Conservation (phyloP, 2,797 vertebrate species). For the Hypotaenidia philippensis region DNA sequence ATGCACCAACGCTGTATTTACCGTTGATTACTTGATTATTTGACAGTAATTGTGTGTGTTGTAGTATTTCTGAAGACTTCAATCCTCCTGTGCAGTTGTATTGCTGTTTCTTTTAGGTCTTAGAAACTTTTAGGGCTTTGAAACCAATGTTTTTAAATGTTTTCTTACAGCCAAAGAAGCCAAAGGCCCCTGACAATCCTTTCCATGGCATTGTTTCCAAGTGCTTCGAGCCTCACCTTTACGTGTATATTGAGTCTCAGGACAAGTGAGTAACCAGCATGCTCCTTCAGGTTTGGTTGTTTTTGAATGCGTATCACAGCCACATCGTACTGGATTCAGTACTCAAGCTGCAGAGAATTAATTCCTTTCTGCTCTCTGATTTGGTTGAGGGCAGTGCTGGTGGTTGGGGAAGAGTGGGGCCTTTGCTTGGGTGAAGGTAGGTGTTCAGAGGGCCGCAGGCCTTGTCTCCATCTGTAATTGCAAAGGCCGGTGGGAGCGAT, state of each 20-base stretch:
- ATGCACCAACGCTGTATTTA: neutral
- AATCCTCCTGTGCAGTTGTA: neutral
- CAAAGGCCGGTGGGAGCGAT: neutral
- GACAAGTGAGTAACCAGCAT: slow-evolving; percentile 91
- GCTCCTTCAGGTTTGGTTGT: neutral
- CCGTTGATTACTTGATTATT: neutral
- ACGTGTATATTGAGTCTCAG: slow-evolving; percentile 98
- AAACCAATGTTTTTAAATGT: slow-evolving; percentile 26
- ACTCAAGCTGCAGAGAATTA: neutral
- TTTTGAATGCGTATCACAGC: neutral
- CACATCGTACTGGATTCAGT: neutral
- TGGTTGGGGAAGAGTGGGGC: neutral
- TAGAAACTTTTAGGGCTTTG: neutral
- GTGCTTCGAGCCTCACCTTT: slow-evolving; percentile 98
- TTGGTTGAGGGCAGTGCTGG: neutral
- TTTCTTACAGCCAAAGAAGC: slow-evolving; percentile 91
- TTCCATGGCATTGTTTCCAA: slow-evolving; percentile 98
- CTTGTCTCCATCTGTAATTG: neutral
- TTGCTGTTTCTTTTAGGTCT: neutral
- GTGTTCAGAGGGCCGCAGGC: neutral
- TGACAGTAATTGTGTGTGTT: neutral
- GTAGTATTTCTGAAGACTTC: neutral
- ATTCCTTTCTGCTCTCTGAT: neutral
- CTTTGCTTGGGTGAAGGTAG: neutral
- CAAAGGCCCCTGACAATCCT: slow-evolving; percentile 94